These are phyloP conservation scores for Merodon equestris DNA, from an alignment of 2,888 invertebrate genomes.

Conservation along the genomic window DNA sequence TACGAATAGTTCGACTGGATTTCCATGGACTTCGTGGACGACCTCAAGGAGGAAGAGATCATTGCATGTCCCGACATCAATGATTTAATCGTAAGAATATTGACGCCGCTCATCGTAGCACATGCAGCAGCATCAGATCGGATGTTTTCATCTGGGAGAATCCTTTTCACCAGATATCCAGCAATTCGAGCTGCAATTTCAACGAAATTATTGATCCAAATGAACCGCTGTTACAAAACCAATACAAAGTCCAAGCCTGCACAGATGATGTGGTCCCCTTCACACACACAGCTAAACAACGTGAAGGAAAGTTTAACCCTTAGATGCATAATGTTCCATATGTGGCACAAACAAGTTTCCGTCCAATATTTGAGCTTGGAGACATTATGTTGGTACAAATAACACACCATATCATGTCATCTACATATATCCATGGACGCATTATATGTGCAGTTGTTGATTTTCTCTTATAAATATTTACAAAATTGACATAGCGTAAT, in stretches of 20 bases:
- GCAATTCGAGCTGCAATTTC: constrained; percentile 69
- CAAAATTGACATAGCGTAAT: too few species aligned
- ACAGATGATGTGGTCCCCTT: too few species aligned
- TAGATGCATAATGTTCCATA: too few species aligned
- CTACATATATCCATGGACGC: too few species aligned
- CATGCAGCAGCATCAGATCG: constrained; percentile 79
- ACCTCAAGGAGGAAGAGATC: constrained; percentile 76
- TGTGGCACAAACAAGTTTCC: too few species aligned
- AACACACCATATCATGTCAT: too few species aligned
- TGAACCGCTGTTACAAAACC: constrained; percentile 12
- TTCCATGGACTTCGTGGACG: constrained; percentile 77
- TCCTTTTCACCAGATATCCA: constrained; percentile 83
- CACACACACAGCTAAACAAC: constrained; percentile 15
- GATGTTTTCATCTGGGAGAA: constrained; percentile 91
- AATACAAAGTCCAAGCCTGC: constrained; percentile 45
- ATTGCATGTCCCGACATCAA: constrained; percentile 75
- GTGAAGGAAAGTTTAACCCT: constrained; percentile 13
- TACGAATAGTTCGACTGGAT: constrained; percentile 78
- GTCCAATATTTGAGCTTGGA: too few species aligned
- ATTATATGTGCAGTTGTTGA: too few species aligned
- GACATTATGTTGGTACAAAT: too few species aligned
- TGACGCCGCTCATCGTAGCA: constrained; percentile 73
- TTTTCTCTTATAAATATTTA: too few species aligned
- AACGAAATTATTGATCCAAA: constrained; percentile 61
- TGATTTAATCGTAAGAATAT: constrained; percentile 74